A percentile compares a stretch with the other conserved stretches of the same genome.
These are phyloP conservation scores for Unio pictorum DNA, from an alignment of 2,888 invertebrate species.

Conservation along the genomic window DNA sequence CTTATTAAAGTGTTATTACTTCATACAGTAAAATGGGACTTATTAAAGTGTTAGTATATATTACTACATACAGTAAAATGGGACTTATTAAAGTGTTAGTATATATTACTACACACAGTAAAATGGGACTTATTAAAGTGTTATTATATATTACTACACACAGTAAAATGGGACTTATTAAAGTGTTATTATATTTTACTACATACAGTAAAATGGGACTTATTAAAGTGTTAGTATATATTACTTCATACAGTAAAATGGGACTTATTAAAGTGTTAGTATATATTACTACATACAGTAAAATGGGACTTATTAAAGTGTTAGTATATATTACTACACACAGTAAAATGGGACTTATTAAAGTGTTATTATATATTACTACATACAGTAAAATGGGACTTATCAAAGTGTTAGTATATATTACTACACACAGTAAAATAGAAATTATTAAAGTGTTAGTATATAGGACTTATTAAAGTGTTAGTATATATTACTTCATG, in stretches of 20 bases:
- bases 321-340: constrained; percentile 30
- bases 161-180: constrained; percentile 81
- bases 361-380: constrained; percentile 69
- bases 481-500: constrained; percentile 29
- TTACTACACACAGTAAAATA: not conserved
- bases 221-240: constrained; percentile 76
- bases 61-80: constrained; percentile 69
- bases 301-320: constrained; percentile 83
- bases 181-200: constrained; percentile 69
- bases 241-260: constrained; percentile 69
- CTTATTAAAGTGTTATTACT: constrained; percentile 78
- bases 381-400: constrained; percentile 76
- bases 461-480: constrained; percentile 83
- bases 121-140: constrained; percentile 83
- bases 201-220: constrained; percentile 76
- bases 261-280: constrained; percentile 81
- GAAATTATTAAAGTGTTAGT: no score
- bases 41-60: constrained; percentile 76
- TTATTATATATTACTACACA: constrained; percentile 30
- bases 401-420: constrained; percentile 77
- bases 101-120: not conserved
- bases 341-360: constrained; percentile 81
- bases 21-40: constrained; percentile 76
- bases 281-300: not conserved
- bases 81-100: constrained; percentile 81